Conservation (phyloP, 2,113 vertebrate genomes). For the Sander lucioperca region DNA sequence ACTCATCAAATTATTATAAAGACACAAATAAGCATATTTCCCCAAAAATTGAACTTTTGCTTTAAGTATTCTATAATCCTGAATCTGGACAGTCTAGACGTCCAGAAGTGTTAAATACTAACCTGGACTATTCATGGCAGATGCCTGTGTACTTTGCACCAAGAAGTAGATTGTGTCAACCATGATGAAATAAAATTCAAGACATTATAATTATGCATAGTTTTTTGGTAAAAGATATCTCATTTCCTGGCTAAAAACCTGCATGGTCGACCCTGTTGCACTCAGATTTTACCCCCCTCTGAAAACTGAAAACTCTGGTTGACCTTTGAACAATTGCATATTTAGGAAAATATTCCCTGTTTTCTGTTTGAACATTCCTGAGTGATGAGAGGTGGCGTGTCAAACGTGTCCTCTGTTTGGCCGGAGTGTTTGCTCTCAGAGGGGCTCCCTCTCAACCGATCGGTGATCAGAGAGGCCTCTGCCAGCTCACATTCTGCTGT, state of each 20-base stretch:
- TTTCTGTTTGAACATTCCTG: conserved; percentile 60
- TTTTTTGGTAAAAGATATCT: neutral
- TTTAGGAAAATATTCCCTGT: conserved; percentile 36
- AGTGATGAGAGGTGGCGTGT: conserved; percentile 35
- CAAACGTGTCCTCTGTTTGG: conserved; percentile 38
- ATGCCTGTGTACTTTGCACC: too few species aligned
- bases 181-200: neutral
- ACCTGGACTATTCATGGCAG: neutral
- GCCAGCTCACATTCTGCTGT: conserved; percentile 33
- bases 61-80: neutral
- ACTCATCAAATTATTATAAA: too few species aligned
- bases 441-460: neutral
- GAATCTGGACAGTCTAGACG: neutral
- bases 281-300: conserved; percentile 16
- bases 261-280: neutral
- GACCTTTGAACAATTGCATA: conserved; percentile 45
- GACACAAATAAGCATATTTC: too few species aligned
- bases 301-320: conserved; percentile 42
- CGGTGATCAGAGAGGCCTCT: conserved; percentile 30
- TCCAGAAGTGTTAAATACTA: neutral
- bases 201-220: neutral
- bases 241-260: neutral
- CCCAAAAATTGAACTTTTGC: neutral
- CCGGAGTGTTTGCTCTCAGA: conserved; percentile 48
- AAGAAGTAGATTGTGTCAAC: neutral